Conservation (phyloP, 2,113 vertebrate genomes). For the Chunga burmeisteri region DNA sequence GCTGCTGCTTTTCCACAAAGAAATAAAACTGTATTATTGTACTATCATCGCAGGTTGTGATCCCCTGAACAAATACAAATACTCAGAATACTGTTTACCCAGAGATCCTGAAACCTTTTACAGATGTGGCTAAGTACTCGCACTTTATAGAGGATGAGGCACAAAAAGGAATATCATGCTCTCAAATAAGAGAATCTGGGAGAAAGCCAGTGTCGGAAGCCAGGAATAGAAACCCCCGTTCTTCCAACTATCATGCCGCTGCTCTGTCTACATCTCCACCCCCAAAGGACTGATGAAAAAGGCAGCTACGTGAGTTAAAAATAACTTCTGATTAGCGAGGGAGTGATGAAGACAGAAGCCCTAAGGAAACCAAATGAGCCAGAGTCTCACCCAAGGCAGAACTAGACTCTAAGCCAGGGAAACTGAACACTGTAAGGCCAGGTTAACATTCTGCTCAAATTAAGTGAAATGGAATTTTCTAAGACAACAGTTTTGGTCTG, state of each 20-base stretch:
- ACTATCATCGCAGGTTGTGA: background rate
- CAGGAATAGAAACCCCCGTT: background rate
- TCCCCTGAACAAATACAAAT: background rate
- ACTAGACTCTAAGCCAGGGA: background rate
- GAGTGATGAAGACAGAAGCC: background rate
- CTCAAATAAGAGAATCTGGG: background rate
- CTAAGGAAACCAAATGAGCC: background rate
- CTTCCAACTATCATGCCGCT: background rate
- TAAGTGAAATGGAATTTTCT: background rate
- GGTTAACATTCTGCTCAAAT: background rate
- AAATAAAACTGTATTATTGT: background rate
- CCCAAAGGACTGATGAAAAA: conserved; percentile 6
- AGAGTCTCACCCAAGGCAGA: background rate
- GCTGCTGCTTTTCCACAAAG: background rate
- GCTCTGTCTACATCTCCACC: background rate
- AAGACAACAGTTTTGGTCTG: background rate
- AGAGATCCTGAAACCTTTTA: background rate
- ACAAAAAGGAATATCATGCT: background rate
- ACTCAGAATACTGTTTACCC: background rate
- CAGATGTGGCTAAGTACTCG: background rate
- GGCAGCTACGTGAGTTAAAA: background rate
- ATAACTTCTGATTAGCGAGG: background rate
- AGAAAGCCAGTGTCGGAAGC: background rate
- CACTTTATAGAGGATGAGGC: background rate
- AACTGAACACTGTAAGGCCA: background rate